Conservation (phyloP, 1,140 invertebrate species). For the Platorchestia sp. region DNA sequence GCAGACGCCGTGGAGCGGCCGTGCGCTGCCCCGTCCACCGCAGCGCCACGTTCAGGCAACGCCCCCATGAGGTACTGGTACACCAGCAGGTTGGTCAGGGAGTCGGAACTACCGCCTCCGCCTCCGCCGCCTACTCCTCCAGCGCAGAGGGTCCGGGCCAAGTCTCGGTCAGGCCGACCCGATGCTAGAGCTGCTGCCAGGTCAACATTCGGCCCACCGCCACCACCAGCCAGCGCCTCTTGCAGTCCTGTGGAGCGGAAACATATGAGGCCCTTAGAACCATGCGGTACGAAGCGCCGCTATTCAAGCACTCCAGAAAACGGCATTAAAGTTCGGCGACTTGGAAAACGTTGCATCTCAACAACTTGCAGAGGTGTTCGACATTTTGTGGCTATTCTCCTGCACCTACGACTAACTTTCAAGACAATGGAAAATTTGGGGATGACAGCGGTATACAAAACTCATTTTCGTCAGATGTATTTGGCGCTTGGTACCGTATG, state of each 20-base stretch:
- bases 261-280: not conserved
- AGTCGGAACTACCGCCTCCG: conserved; percentile 57
- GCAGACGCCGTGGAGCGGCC: not conserved
- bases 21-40: not conserved
- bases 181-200: not conserved
- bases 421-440: no score
- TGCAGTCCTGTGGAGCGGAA: not conserved
- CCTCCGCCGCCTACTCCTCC: conserved; percentile 8
- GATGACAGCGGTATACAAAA: no score
- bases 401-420: no score
- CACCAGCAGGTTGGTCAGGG: conserved; percentile 65
- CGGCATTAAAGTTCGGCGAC: no score
- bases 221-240: conserved; percentile 11
- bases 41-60: conserved; percentile 57
- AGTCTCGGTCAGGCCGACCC: not conserved
- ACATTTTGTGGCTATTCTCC: no score
- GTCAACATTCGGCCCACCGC: not conserved
- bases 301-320: no score
- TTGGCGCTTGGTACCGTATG: no score
- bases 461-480: no score
- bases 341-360: no score
- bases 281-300: no score
- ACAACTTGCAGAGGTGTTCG: no score
- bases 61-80: conserved; percentile 66
- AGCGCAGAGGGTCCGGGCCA: not conserved